Evolutionary conservation across 2,888 invertebrate genomes (phyloP).

Genomic region (Sesia apiformis): DNA sequence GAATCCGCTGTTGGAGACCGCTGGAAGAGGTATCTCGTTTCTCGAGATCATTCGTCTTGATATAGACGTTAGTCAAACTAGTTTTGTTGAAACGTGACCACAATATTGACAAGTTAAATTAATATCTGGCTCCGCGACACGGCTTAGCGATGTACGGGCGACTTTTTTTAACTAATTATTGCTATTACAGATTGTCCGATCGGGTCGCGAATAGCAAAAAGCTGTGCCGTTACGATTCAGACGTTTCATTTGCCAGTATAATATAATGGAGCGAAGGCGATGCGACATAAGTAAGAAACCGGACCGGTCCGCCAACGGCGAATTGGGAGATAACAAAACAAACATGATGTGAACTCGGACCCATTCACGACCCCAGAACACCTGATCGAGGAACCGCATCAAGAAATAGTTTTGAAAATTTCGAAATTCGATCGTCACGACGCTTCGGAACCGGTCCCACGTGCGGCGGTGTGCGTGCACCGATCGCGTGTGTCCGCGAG

Average conservation of each 20-base stretch:
- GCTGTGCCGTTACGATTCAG: constrained; percentile 47
- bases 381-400: constrained; percentile 22
- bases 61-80: constrained; percentile 59
- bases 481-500: constrained; percentile 26
- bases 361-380: constrained; percentile 46
- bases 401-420: constrained; percentile 17
- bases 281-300: constrained; percentile 53
- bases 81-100: constrained; percentile 56
- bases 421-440: constrained; percentile 18
- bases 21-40: constrained; percentile 50
- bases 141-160: constrained; percentile 24
- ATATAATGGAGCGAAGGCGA: constrained; percentile 50
- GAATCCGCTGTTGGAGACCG: constrained; percentile 50
- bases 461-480: constrained; percentile 27
- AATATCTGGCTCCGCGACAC: constrained; percentile 42
- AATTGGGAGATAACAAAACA: constrained; percentile 56
- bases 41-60: constrained; percentile 55
- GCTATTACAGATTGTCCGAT: constrained; percentile 45
- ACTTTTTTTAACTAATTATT: constrained; percentile 54
- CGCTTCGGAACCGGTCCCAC: neutral
- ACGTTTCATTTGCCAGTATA: constrained; percentile 24
- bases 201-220: constrained; percentile 55
- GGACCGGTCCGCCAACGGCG: constrained; percentile 46
- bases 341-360: constrained; percentile 43
- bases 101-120: constrained; percentile 61